These are phyloP conservation scores for Deilephila elpenor DNA, from an alignment of 2,888 invertebrate genomes.

Conservation along the genomic window DNA sequence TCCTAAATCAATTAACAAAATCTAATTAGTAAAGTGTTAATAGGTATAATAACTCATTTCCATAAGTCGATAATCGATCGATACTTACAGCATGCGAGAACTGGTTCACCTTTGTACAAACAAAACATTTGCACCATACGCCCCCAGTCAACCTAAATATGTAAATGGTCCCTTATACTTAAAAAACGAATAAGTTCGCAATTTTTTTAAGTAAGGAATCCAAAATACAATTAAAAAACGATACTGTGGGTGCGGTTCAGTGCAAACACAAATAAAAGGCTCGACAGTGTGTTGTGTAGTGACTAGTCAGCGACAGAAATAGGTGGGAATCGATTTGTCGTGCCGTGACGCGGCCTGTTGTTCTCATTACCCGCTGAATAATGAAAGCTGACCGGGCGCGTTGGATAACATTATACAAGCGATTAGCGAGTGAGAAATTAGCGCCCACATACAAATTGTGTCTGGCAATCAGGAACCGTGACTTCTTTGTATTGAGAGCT, in stretches of 20 bases:
- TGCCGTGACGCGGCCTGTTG: conserved; percentile 39
- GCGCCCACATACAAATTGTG: background rate
- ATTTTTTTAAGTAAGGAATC: too few species aligned
- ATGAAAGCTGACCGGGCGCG: conserved; percentile 21
- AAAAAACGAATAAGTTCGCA: too few species aligned
- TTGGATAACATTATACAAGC: background rate
- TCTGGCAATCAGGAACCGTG: background rate
- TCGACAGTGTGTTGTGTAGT: conserved; percentile 40
- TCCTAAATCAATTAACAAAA: too few species aligned
- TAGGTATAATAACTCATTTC: too few species aligned
- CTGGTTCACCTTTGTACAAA: too few species aligned
- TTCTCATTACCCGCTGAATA: conserved; percentile 33
- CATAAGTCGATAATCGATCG: too few species aligned
- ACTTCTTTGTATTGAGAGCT: background rate
- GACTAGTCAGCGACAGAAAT: conserved; percentile 41
- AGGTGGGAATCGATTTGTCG: conserved; percentile 49
- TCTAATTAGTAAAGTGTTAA: too few species aligned
- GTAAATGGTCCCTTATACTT: too few species aligned
- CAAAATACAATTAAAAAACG: background rate
- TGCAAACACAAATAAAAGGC: conserved; percentile 45
- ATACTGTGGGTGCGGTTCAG: conserved; percentile 24
- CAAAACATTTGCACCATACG: too few species aligned
- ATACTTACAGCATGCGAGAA: too few species aligned
- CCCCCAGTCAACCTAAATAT: too few species aligned
- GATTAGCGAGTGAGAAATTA: conserved; percentile 8